Evolutionary conservation across 64 coral and sea anemone species (phyloP).

Genomic region (Anthopleura sola): DNA sequence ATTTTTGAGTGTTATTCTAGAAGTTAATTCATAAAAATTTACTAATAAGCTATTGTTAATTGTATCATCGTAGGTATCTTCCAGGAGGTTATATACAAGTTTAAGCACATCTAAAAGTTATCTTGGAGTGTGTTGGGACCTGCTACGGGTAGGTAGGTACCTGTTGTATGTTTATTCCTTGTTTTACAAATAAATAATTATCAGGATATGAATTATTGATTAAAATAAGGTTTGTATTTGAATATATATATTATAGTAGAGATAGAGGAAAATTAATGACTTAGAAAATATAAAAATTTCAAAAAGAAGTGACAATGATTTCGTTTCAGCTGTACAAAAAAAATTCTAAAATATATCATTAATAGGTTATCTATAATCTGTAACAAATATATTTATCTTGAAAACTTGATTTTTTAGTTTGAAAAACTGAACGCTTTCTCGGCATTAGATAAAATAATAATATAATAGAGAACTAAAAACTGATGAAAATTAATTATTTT

Average conservation of each 20-base stretch:
- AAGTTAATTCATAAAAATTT: no score
- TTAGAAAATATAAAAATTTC: neutral
- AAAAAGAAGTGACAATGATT: neutral
- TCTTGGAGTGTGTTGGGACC: neutral
- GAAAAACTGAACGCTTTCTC: no score
- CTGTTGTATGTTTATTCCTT: neutral
- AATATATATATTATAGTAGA: neutral
- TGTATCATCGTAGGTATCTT: neutral
- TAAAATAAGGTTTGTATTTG: neutral
- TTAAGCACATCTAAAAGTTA: neutral
- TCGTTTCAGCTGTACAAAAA: no score
- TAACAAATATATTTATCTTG: no score
- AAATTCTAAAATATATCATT: no score
- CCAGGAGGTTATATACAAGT: neutral
- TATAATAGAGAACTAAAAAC: no score
- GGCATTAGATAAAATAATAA: no score
- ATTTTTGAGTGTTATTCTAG: no score
- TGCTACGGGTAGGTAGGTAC: neutral
- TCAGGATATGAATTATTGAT: neutral
- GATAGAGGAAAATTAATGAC: neutral
- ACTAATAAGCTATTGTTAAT: neutral
- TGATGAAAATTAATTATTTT: no score
- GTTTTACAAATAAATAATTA: neutral
- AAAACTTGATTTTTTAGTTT: no score
- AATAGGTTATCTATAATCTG: no score